phyloP scores from a whole-genome alignment of 2,113 vertebrate genomes.

The Cettia cetti region DNA sequence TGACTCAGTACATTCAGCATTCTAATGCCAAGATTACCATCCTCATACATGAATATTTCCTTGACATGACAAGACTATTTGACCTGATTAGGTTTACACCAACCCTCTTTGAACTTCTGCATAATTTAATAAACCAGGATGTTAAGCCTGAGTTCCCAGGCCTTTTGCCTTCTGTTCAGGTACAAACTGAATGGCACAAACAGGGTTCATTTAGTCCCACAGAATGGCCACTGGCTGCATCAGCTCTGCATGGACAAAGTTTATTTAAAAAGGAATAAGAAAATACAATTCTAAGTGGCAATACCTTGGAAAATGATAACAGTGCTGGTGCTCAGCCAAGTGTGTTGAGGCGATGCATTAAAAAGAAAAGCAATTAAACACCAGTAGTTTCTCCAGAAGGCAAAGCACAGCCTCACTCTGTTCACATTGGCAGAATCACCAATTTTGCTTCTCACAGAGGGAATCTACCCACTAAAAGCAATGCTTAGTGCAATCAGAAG shows the following conservation, averaged over 20 bases:
- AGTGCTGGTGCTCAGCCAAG: background rate
- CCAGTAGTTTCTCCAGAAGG: background rate
- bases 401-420: background rate
- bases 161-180: background rate
- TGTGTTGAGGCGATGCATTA: background rate
- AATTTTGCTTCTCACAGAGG: background rate
- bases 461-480: background rate
- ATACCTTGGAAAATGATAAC: background rate
- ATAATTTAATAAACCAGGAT: background rate
- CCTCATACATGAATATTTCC: background rate
- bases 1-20: background rate
- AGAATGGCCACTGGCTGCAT: background rate
- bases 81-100: background rate
- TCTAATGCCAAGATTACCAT: background rate
- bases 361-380: conserved; percentile 40
- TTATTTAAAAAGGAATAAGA: background rate
- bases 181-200: background rate
- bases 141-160: background rate
- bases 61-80: background rate
- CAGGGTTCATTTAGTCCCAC: background rate
- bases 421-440: background rate
- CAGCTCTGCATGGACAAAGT: background rate
- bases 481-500: background rate
- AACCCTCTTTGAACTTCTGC: background rate
- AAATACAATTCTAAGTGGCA: background rate